phyloP scores from a whole-genome alignment of 2,888 invertebrate species.

The Drosophila mettleri region DNA sequence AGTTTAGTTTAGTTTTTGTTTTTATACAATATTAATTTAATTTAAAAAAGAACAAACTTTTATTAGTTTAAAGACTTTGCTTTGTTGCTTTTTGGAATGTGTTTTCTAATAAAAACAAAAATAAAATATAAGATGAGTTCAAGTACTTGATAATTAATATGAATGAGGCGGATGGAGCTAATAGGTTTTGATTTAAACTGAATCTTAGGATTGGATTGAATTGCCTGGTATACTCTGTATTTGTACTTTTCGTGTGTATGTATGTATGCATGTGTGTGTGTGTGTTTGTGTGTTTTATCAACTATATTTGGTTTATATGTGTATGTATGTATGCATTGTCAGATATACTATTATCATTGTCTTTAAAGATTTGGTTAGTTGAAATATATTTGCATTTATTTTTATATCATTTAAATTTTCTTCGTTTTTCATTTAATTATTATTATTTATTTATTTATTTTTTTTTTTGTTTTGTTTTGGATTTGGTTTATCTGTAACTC shows the following conservation, averaged over 20 bases:
- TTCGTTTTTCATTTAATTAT: too few relatives aligned
- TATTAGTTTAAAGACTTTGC: constrained; percentile 75
- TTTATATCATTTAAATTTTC: constrained; percentile 16
- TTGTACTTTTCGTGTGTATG: constrained; percentile 69
- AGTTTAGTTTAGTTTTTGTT: constrained; percentile 34
- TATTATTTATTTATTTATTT: too few relatives aligned
- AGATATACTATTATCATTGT: constrained; percentile 31
- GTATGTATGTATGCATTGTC: constrained; percentile 7
- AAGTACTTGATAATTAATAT: constrained; percentile 34
- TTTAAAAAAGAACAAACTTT: constrained; percentile 55
- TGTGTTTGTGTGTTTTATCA: constrained; percentile 40
- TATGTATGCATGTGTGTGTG: constrained; percentile 23
- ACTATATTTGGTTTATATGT: constrained; percentile 77
- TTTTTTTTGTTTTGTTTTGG: background rate
- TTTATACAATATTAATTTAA: constrained; percentile 29
- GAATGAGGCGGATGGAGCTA: constrained; percentile 17
- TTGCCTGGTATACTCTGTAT: constrained; percentile 59
- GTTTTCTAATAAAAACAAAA: constrained; percentile 68
- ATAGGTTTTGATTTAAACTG: constrained; percentile 8
- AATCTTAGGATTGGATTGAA: constrained; percentile 37
- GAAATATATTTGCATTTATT: constrained; percentile 25
- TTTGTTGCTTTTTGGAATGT: constrained; percentile 80
- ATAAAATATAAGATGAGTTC: constrained; percentile 16
- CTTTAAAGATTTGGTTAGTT: constrained; percentile 21
- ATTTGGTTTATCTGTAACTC: constrained; percentile 42